Evolutionary conservation across 2,113 vertebrate genomes (phyloP), one percentile per base, ranked within the genome.

Genomic region (Catharus minimus): DNA sequence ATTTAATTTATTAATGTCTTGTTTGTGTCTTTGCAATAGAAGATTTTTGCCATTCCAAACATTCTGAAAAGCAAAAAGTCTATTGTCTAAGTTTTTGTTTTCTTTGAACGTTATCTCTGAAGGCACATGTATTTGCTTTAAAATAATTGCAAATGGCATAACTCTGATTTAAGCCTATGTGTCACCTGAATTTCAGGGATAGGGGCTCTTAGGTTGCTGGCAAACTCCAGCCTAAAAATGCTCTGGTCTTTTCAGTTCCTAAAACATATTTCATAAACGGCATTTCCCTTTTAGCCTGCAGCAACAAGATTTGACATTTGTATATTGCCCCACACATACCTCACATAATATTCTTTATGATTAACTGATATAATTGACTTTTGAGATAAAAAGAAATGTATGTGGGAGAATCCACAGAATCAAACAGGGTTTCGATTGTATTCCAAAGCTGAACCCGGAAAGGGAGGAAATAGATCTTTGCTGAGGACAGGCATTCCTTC

Each of bases 231-330:
- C 68, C 80, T 90, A 66, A 49, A 93, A 93, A 84, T 91, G 38
- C 13, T 82, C 76, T 86, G 84, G 85, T 61, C 65, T 93, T 93
- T 95, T 86, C 86, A 49, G 61, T 73, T 79, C 68, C 53, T 75
- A 79, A 89, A 62, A 49, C 20, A 16, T 69, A 77, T 89, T 95
- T 92, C 43, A 41, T 65, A 82, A 89, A 47, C 75, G 90, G 60
- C 43, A 62, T 96, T 96, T 96, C 66, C 53, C 43, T 91, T 79
- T 47, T 66, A 89, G 49, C 83, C 64, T 85, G 50, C 36, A 94
- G 92, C 85, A 85, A 57, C 27, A 57, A 64, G 82, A 72, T 53
- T 91, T 94, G 85, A 66, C 78, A 78, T 95, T 95, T 94, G 80
- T 92, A 39, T 82, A 69, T 94, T 90, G 36, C 46, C 60, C 60